Percentiles rank a stretch among this genome's conserved stretches.
Conservation (phyloP, 1,140 invertebrate genomes). For the Papilio helenus region DNA sequence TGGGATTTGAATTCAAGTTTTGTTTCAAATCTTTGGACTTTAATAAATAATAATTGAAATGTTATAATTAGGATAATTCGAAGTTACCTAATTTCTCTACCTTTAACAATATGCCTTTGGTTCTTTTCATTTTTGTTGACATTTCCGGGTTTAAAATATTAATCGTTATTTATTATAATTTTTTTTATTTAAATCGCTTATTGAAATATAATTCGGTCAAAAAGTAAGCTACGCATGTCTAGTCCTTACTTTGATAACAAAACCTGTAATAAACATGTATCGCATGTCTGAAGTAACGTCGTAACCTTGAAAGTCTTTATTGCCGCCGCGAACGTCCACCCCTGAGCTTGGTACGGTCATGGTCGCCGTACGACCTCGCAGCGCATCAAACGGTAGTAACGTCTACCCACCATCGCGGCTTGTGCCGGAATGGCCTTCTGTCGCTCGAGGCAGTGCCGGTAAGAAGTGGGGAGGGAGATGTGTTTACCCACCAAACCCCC, state of each 20-base stretch:
- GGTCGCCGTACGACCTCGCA: slow-evolving; percentile 58
- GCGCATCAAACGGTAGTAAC: slow-evolving; percentile 56
- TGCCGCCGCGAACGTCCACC: slow-evolving; percentile 63
- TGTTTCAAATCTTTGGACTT: neutral
- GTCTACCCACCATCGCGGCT: slow-evolving; percentile 68
- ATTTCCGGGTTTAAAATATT: neutral
- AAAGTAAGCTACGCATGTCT: neutral
- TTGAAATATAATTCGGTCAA: neutral
- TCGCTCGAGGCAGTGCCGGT: slow-evolving; percentile 44
- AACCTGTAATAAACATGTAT: slow-evolving; percentile 37
- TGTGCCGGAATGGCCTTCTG: slow-evolving; percentile 70
- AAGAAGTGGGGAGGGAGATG: slow-evolving; percentile 49
- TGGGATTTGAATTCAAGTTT: neutral
- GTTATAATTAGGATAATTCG: neutral
- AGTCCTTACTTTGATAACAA: slow-evolving; percentile 1
- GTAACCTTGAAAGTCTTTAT: slow-evolving; percentile 72
- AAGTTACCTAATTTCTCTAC: neutral
- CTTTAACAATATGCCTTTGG: too few species aligned
- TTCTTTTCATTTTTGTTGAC: too few species aligned
- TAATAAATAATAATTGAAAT: neutral
- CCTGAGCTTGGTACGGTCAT: slow-evolving; percentile 69
- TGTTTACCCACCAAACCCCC: slow-evolving; percentile 71
- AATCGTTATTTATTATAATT: too few species aligned
- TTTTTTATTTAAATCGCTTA: neutral
- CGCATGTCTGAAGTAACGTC: slow-evolving; percentile 43